Base-by-base conservation (phyloP, 2,113 vertebrate species). In the Papio anubis region DNA sequence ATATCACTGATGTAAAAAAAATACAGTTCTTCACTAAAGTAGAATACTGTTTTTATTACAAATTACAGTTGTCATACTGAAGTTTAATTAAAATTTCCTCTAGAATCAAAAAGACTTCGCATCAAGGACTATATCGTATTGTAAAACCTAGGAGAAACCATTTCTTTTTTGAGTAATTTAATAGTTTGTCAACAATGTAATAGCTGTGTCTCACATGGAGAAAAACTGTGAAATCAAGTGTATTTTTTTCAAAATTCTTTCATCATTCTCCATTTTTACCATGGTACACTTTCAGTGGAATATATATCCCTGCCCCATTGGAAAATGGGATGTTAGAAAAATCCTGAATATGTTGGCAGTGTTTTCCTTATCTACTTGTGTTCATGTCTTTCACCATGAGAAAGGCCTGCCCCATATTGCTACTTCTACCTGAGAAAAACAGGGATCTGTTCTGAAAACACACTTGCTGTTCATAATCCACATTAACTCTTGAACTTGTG, bases 11-110 rank as follows among this genome's bases (percentile, higher is more conserved):
- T 68, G 9, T 76, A 70, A 78, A 20, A 52, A 90, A 95, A 92
- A 85, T 78, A 86, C 0, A 70, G 57, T 70, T 96, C 43, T 85
- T 94, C 38, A 78, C 92, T 81, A 86, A 95, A n/a, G 14, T 23
- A 48, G 5, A 94, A 57, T 1, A 52, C 2, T 87, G 68, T 2
- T 78, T 91, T 85, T 88, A 64, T 81, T 94, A 79, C 88, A 83
- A 92, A 48, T 45, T 32, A 70, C 7, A 32, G 27, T 38, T 92
- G 21, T 52, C 14, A 68, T 88, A 85, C 5, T 66, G 48, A 72
- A 79, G 3, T 79, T 91, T 17, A 40, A 91, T 78, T 64, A 82
- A 86, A 23, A 70, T 35, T 93, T 93, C 5, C 6, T 83, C 30
- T 76, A 45, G 70, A 64, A 55, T 79, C 12, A 27, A 87, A 95